A percentile compares a stretch with the other conserved stretches of the same genome.
Evolutionary conservation across 2,888 invertebrate genomes (phyloP).

Genomic region (Sthenelais limicola): DNA sequence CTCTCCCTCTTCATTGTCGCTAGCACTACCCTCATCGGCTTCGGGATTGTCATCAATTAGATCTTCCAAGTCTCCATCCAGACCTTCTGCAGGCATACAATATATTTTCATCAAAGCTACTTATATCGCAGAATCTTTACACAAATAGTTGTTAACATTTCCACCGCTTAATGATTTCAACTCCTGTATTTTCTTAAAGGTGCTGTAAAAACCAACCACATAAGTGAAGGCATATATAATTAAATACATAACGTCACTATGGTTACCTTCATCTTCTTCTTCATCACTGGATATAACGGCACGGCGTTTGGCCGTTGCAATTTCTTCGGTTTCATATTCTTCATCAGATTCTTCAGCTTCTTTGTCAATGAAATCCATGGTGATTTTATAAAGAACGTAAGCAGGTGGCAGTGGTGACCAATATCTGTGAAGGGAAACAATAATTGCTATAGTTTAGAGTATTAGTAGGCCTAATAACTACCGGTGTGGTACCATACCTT

Average conservation of each 20-base stretch:
- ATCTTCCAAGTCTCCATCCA: conserved; percentile 51
- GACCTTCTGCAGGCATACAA: conserved; percentile 37
- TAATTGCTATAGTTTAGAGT: too few species aligned
- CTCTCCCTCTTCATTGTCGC: conserved; percentile 78
- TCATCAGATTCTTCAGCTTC: conserved; percentile 46
- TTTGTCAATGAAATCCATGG: conserved; percentile 46
- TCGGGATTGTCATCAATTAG: conserved; percentile 53
- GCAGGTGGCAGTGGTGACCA: not conserved
- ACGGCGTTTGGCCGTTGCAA: conserved; percentile 7
- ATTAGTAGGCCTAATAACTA: too few species aligned
- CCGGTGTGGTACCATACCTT: too few species aligned
- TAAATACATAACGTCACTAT: too few species aligned
- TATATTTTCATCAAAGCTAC: too few species aligned
- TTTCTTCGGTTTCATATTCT: conserved; percentile 17
- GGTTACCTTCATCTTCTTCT: conserved; percentile 25
- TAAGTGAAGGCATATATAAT: too few species aligned
- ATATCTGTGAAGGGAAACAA: too few species aligned
- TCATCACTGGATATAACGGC: conserved; percentile 10
- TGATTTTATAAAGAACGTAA: conserved; percentile 8
- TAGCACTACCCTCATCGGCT: conserved; percentile 63
- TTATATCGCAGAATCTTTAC: too few species aligned
- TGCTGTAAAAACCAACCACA: too few species aligned
- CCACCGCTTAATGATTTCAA: too few species aligned
- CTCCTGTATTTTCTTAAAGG: too few species aligned
- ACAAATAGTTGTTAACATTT: too few species aligned